These are phyloP conservation scores for Eilema griseolum DNA, from an alignment of 2,888 invertebrate species.

Conservation along the genomic window DNA sequence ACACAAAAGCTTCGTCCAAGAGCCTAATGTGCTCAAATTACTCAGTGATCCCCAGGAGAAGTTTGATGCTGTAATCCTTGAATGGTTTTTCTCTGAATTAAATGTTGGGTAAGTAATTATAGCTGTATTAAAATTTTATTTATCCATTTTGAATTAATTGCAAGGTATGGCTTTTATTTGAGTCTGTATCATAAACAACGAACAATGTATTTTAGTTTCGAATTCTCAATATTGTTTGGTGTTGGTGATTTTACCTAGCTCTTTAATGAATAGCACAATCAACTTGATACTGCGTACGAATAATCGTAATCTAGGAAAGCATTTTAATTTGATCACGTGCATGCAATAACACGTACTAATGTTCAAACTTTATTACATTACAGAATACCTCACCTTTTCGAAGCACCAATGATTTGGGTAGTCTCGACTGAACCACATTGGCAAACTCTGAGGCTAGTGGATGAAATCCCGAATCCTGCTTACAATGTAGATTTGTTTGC, in stretches of 20 bases:
- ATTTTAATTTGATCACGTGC: not conserved
- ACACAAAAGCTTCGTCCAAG: constrained; percentile 55
- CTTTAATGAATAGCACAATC: not conserved
- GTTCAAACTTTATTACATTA: not conserved
- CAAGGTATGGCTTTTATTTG: not conserved
- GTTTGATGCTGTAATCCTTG: constrained; percentile 67
- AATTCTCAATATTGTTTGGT: no score
- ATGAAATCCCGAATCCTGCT: constrained; percentile 69
- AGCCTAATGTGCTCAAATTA: constrained; percentile 53
- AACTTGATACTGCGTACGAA: not conserved
- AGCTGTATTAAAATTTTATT: not conserved
- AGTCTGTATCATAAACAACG: not conserved
- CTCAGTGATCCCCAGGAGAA: constrained; percentile 64
- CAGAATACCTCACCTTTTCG: constrained; percentile 68
- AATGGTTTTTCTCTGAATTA: constrained; percentile 69
- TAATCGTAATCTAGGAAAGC: not conserved
- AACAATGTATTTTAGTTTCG: no score
- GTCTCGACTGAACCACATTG: constrained; percentile 71
- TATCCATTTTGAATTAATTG: not conserved
- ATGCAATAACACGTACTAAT: not conserved
- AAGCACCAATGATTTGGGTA: constrained; percentile 73
- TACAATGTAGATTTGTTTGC: constrained; percentile 68
- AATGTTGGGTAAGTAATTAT: constrained; percentile 48
- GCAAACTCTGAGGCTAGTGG: constrained; percentile 63
- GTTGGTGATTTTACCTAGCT: not conserved